A percentile compares a stretch with the other conserved stretches of the same genome.
phyloP scores from a whole-genome alignment of 2,797 vertebrate genomes.

The Phylloscopus collybita region DNA sequence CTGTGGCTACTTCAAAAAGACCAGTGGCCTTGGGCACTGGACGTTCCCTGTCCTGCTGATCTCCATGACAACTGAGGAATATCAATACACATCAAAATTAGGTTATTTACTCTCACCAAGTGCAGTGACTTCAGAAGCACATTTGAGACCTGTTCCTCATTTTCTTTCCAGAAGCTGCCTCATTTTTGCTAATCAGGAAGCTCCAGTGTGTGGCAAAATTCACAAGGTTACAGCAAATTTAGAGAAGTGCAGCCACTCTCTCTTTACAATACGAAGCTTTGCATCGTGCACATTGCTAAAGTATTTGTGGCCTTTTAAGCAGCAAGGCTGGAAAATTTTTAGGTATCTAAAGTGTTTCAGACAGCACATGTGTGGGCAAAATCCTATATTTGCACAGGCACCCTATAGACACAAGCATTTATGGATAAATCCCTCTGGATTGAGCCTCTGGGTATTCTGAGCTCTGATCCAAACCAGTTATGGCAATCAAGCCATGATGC shows the following conservation, averaged over 20 bases:
- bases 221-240: background rate
- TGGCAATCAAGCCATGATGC: background rate
- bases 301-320: background rate
- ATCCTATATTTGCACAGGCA: background rate
- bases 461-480: background rate
- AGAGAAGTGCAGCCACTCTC: background rate
- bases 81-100: background rate
- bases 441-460: background rate
- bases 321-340: background rate
- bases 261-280: background rate
- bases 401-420: rapidly evolving
- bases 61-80: background rate
- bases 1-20: background rate
- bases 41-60: background rate
- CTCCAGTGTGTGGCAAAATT: background rate
- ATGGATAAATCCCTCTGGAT: background rate
- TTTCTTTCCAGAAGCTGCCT: background rate
- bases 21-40: background rate
- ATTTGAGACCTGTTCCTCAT: background rate
- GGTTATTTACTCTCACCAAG: background rate
- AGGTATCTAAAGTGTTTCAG: background rate
- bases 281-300: background rate
- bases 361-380: background rate
- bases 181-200: background rate
- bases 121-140: background rate